phyloP scores from a whole-genome alignment of 2,797 vertebrate genomes.

The Euphonia xanthogaster region DNA sequence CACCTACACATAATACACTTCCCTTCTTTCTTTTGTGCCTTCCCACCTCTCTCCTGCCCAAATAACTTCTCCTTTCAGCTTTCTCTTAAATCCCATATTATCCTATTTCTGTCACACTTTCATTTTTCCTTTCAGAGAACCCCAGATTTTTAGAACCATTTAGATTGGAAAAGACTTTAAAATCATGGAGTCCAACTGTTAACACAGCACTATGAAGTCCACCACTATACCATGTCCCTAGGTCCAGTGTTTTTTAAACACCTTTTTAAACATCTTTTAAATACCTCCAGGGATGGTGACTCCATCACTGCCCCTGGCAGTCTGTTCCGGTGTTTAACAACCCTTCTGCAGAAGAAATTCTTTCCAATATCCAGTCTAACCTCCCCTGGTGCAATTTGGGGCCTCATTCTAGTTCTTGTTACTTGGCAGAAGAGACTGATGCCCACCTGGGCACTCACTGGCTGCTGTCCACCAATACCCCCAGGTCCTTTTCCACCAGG shows the following conservation, averaged over 20 bases:
- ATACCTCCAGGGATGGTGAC: not conserved
- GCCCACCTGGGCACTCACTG: not conserved
- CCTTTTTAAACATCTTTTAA: not conserved
- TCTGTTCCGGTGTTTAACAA: not conserved
- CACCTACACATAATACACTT: not conserved
- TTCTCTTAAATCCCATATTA: not conserved
- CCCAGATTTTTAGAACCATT: not conserved
- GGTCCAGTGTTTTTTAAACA: not conserved
- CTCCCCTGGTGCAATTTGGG: not conserved
- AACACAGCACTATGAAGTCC: not conserved
- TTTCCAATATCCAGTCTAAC: not conserved
- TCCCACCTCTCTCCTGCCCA: not conserved
- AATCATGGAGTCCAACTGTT: rapidly evolving
- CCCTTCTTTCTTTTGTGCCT: not conserved
- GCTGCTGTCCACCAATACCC: not conserved
- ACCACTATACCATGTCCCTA: not conserved
- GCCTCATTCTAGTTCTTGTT: not conserved
- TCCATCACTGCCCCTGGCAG: not conserved
- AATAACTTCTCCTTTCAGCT: not conserved
- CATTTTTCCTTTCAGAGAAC: not conserved
- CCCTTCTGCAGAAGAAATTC: not conserved
- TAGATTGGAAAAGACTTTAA: not conserved
- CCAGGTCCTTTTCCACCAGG: not conserved
- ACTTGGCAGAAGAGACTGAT: not conserved
- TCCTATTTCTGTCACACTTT: not conserved